Evolutionary conservation across 2,113 vertebrate genomes (phyloP), one percentile per base, ranked within the genome.

Genomic region (Archocentrus centrarchus): DNA sequence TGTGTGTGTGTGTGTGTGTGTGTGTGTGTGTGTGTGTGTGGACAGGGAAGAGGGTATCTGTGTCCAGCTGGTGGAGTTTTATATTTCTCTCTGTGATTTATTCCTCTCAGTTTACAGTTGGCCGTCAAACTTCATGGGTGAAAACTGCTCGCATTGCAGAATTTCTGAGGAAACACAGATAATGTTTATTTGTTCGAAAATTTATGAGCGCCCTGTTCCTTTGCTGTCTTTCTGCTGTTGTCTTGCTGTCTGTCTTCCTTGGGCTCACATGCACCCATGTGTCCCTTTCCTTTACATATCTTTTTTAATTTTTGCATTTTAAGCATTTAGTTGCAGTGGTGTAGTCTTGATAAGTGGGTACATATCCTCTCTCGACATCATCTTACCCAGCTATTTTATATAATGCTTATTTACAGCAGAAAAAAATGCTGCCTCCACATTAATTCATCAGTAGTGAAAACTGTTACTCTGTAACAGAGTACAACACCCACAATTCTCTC

Each of bases 71-170:
- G 82, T 83, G 79, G 78, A 88, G 66, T 88, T 92, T 83, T 90
- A 82, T 88, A 79, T 80, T 81, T 83, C 77, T 61, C 30, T 55
- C 47, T 30, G 14, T 90, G 88, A 88, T 93, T 92, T 90, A 85
- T 88, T 81, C 73, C 68, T 82, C 82, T 55, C 83, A 24, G 76
- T 90, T 88, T 91, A 92, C 88, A 86, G 88, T 88, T 81, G 63
- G 82, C 66, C 59, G 75, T 91, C 86, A 93, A 93, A 92, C 89
- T 90, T 90, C 88, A 87, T 73, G 84, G 27, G 82, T 77, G 81
- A 77, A 88, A 93, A 86, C 59, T 86, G 89, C 91, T 77, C 58
- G 20, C 59, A 18, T 39, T 59, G 89, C 89, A 90, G 85, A 91
- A 91, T 92, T 89, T 85, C 77, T 81, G 76, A 83, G 79, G 60